Evolutionary conservation across 2,113 vertebrate genomes (phyloP), one percentile per base, ranked within the genome.

Genomic region (Empidonax traillii): DNA sequence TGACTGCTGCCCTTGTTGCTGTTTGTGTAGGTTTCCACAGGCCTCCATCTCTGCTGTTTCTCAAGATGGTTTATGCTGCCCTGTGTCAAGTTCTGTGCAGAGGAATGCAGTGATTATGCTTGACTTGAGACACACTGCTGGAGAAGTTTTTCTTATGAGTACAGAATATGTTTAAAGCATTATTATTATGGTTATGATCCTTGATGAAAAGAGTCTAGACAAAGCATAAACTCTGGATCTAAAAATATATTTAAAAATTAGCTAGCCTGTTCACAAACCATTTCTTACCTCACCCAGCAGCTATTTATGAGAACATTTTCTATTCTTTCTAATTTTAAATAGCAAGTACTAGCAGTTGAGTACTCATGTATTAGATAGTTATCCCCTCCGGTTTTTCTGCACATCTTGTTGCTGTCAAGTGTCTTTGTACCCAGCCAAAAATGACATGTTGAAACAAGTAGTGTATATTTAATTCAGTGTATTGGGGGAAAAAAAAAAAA

Each of bases 261-360:
- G 58, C 86, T 61, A 75, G 90, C 76, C 80, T 92, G 78, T 71
- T 97, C 94, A 53, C 84, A 75, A 62, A 65, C 43, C 85, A 28
- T 74, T 93, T 90, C 96, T 92, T 96, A 95, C 83, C 83, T 96
- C 93, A 96, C 83, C 77, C 92, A 75, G 80, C 93, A 96, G 94
- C 90, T 97, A 93, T 96, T 96, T 97, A 90, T 95, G 88, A 95
- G 94, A 93, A 87, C 80, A 69, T 94, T 89, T 90, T 79, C 37
- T 89, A 58, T 93, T 89, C 83, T 78, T 96, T 94, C 93, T 94
- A 72, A 96, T 96, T 96, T 96, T 89, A 92, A 96, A 96, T 75
- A 92, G 73, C 76, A 61, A 90, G 79, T 65, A 62, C 72, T 72
- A 78, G 86, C 68, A 55, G 84, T 65, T 87, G 88, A 93, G 92